These are phyloP conservation scores for Pogonognathellus flavescens DNA, from an alignment of 1,140 invertebrate species.

Conservation along the genomic window DNA sequence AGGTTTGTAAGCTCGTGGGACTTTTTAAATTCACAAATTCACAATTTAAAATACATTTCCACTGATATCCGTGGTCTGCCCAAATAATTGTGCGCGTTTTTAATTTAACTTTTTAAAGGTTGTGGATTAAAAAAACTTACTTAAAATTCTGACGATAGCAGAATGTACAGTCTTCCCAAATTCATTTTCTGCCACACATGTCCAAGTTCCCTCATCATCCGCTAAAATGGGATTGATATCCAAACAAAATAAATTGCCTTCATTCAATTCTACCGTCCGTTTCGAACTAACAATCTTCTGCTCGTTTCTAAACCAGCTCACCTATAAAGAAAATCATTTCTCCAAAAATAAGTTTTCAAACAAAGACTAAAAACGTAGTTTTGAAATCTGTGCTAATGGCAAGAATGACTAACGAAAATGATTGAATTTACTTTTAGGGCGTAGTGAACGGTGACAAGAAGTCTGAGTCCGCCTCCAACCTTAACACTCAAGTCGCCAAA, in stretches of 20 bases:
- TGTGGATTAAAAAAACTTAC: slow-evolving; percentile 15
- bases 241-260: slow-evolving; percentile 57
- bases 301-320: slow-evolving; percentile 86
- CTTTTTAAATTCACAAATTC: too few species aligned
- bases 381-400: too few species aligned
- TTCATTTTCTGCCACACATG: slow-evolving; percentile 77
- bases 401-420: too few species aligned
- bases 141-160: slow-evolving; percentile 12
- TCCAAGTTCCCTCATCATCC: slow-evolving; percentile 64
- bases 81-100: too few species aligned
- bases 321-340: slow-evolving; percentile 72
- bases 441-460: slow-evolving; percentile 39
- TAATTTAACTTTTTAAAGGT: too few species aligned
- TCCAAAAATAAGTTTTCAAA: background rate
- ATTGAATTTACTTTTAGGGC: background rate
- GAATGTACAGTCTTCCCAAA: slow-evolving; percentile 73
- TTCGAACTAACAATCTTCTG: slow-evolving; percentile 71
- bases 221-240: slow-evolving; percentile 56
- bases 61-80: too few species aligned
- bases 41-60: too few species aligned
- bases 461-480: slow-evolving; percentile 30
- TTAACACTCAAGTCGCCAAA: slow-evolving; percentile 51
- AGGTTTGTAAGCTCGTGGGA: slow-evolving; percentile 88
- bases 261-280: slow-evolving; percentile 52
- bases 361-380: background rate